phyloP scores from a whole-genome alignment of 1,140 invertebrate species.

The Lamellibrachia luymesi region DNA sequence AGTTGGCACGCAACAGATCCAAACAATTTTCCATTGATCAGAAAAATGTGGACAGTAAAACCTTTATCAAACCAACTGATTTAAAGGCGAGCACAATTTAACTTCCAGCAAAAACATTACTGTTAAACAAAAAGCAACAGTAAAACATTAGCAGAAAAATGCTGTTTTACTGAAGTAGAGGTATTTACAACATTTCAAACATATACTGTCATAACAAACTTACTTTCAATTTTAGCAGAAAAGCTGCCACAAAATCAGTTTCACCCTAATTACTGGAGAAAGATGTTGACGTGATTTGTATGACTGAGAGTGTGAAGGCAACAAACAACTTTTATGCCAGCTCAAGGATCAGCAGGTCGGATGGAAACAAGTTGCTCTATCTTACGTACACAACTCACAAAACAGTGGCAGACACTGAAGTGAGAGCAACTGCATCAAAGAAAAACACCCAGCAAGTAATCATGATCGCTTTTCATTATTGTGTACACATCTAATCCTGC shows the following conservation, averaged over 20 bases:
- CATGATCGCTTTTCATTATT: neutral
- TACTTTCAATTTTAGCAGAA: neutral
- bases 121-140: neutral
- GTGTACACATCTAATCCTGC: neutral
- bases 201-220: neutral
- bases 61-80: neutral
- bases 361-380: neutral
- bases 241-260: slow-evolving; percentile 4
- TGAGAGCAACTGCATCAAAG: neutral
- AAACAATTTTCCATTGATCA: neutral
- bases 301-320: neutral
- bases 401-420: neutral
- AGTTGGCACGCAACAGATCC: neutral
- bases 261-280: neutral
- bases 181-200: neutral
- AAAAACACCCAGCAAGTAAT: slow-evolving; percentile 1
- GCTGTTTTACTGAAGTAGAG: neutral
- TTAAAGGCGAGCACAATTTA: neutral
- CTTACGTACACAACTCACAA: neutral
- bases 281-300: neutral
- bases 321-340: neutral
- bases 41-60: neutral
- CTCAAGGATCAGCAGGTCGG: neutral
- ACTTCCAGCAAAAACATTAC: slow-evolving; percentile 1
- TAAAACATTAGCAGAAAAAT: neutral